Base-by-base conservation (phyloP, 2,797 vertebrate genomes). In the Siniperca obscura region DNA sequence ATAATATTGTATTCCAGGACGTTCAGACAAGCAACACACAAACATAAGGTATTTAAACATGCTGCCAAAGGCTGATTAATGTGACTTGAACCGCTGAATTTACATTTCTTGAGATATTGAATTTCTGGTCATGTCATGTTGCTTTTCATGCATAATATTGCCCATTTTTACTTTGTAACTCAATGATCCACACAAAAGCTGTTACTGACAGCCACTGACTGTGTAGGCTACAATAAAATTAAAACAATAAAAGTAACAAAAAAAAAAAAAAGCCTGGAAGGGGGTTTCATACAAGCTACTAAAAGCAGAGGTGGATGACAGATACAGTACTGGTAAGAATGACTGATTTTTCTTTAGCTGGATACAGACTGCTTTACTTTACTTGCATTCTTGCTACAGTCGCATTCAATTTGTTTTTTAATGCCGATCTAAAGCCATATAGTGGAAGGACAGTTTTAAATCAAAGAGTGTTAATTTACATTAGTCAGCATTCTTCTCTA, bases 71-170 rank as follows among this genome's bases (percentile, higher is more conserved):
- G 52, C 27, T 16, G 65, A 44, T 46, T n/a, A 17, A 25, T 62
- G 8, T 46, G 42, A 61, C 55, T 67, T 67, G 70, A 3, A 42
- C 22, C 0, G 1, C 22, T 48, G 12, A 50, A 73, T 73, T 59
- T 36, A 69, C 70, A 57, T 70, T 70, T 72, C 61, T 42, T 66
- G 12, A 74, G 61, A 30, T 76, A 70, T n/a, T 74, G 40, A 66
- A 65, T 73, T 72, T 53, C 68, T 44, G 40, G 1, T 70, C 70
- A 66, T 42, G 13, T 62, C 34, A 65, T 44, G 11, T 36, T 17
- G 6, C 60, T 76, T 56, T 78, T 52, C 50, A 66, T 71, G 66
- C 6, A 17, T 62, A 55, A 48, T 5, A 34, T 16, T 65, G 36
- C 38, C 36, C 36, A 46, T 52, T 81, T 78, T 36, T 65, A 80